Evolutionary conservation across 2,113 vertebrate genomes (phyloP), one percentile per base, ranked within the genome.

Genomic region (Dasyornis broadbenti): DNA sequence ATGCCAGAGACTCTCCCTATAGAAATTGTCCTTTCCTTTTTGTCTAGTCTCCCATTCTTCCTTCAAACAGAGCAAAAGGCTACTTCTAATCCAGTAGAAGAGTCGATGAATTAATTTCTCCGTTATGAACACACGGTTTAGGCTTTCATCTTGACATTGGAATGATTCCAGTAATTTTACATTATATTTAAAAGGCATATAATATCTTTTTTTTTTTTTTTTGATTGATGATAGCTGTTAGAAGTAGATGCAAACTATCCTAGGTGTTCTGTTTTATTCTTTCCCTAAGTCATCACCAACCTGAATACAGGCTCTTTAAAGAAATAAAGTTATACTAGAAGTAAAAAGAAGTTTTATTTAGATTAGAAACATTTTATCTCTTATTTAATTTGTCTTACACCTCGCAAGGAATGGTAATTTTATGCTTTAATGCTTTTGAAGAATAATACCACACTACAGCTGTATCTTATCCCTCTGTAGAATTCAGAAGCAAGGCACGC

Each of bases 371-470:
- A 22, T 75, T 95, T 95, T 76, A 30, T 85, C 28, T 76, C 78
- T 64, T 57, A 59, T 37, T 90, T 93, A 69, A 56, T 82, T 92
- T 88, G n/a, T 60, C 54, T 76, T 69, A 39, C 11, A 63, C 22
- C 15, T 84, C 7, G 2, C 26, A 88, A 31, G 76, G 82, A 90
- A 65, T 61, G 28, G 17, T 76, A 49, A 65, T 80, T 76, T 82
- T 88, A 56, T 88, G n/a, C 61, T 90, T 94, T 91, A 81, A 71
- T 89, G 80, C 52, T 79, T 88, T 28, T 79, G 57, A 76, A 92
- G 66, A 72, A 49, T 73, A 82, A 80, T 20, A 45, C 12, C n/a
- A 76, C 45, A 23, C 77, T 76, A 49, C 64, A 72, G 22, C 28
- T 75, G 40, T 81, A 65, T 71, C 17, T 88, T n/a, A 69, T 18